phyloP scores from a whole-genome alignment of 2,888 invertebrate species.

The Onchidella celtica region DNA sequence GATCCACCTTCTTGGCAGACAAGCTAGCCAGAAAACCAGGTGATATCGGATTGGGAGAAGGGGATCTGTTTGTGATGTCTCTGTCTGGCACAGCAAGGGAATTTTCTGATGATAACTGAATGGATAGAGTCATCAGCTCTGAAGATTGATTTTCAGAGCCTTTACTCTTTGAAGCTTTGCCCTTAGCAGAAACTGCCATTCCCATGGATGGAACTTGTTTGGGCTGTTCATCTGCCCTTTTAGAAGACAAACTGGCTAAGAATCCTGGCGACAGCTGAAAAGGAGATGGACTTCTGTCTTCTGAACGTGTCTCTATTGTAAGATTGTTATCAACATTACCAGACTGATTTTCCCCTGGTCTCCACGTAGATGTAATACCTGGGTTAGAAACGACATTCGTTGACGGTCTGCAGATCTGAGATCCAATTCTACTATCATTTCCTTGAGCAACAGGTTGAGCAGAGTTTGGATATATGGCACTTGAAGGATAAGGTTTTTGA shows the following conservation, averaged over 20 bases:
- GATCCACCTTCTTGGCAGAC: slow-evolving; percentile 2
- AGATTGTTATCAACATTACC: not conserved
- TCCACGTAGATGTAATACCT: not conserved
- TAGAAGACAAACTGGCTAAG: slow-evolving; percentile 38
- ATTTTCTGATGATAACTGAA: not conserved
- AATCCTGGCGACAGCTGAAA: slow-evolving; percentile 39
- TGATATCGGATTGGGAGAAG: not conserved
- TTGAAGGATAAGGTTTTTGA: not conserved
- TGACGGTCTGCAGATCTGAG: not conserved
- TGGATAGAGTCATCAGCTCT: not conserved
- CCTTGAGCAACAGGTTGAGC: slow-evolving; percentile 1
- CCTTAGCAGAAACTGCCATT: not conserved
- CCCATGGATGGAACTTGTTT: not conserved
- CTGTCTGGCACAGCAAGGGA: not conserved
- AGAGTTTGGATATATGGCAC: not conserved
- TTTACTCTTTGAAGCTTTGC: not conserved
- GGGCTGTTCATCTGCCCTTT: slow-evolving; percentile 23
- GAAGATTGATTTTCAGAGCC: not conserved
- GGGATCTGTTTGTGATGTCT: not conserved
- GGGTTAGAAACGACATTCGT: not conserved
- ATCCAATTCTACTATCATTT: not conserved
- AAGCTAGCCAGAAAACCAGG: slow-evolving; percentile 19
- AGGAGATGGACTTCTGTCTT: slow-evolving; percentile 26
- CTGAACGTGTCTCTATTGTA: not conserved
- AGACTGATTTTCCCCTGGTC: not conserved